Percentiles rank a stretch among this genome's conserved stretches.
Conservation (phyloP, 2,888 invertebrate species). For the Hedya salicella region DNA sequence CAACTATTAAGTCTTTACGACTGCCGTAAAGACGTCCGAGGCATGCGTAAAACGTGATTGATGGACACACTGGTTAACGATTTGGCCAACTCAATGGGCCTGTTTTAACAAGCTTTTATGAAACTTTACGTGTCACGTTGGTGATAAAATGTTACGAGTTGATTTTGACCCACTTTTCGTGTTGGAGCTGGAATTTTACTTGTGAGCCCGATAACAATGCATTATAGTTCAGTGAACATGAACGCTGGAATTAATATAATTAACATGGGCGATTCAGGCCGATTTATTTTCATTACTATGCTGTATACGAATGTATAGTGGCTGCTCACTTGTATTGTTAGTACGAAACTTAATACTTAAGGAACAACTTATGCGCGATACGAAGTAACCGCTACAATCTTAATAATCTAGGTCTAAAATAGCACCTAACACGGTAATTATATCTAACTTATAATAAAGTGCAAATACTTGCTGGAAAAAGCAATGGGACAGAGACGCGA, state of each 20-base stretch:
- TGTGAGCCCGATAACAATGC: slow-evolving; percentile 1
- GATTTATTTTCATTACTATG: no score
- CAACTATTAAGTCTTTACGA: slow-evolving; percentile 36
- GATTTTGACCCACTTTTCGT: slow-evolving; percentile 2
- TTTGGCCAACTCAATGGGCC: slow-evolving; percentile 24
- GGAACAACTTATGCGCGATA: no score
- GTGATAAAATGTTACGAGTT: slow-evolving; percentile 5
- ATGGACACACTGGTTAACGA: slow-evolving; percentile 27
- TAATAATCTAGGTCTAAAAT: no score
- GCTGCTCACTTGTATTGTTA: no score
- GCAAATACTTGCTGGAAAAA: no score
- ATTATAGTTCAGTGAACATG: slow-evolving; percentile 1
- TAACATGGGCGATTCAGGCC: not conserved
- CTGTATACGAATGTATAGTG: no score
- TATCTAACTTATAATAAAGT: no score
- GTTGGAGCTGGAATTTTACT: not conserved
- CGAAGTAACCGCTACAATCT: no score
- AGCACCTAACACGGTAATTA: no score
- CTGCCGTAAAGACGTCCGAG: slow-evolving; percentile 20
- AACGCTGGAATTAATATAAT: not conserved
- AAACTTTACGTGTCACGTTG: slow-evolving; percentile 2
- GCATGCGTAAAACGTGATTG: slow-evolving; percentile 34
- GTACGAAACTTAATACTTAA: no score
- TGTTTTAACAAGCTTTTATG: slow-evolving; percentile 9
- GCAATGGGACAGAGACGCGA: no score